Percentiles rank a stretch among this genome's conserved stretches.
phyloP scores from a whole-genome alignment of 2,888 invertebrate genomes.

The Zygaena filipendulae region DNA sequence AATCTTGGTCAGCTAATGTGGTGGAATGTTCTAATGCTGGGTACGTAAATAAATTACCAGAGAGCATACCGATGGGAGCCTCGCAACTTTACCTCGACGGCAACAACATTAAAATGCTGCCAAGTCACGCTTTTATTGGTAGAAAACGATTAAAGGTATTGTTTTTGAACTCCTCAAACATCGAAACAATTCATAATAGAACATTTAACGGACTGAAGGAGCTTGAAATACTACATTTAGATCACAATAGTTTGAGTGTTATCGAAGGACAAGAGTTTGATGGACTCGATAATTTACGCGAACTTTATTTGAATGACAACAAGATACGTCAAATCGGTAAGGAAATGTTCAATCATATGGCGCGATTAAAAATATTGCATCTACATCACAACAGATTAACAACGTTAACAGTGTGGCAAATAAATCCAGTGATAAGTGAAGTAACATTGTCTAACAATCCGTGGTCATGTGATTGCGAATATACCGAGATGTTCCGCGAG shows the following conservation, averaged over 20 bases:
- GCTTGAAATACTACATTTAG: conserved; percentile 78
- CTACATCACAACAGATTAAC: conserved; percentile 79
- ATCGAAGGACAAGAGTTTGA: conserved; percentile 85
- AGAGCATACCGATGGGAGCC: conserved; percentile 90
- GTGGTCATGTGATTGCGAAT: conserved; percentile 88
- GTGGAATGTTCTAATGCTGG: conserved; percentile 83
- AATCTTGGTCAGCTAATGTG: conserved; percentile 87
- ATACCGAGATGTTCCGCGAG: conserved; percentile 78
- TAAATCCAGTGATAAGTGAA: conserved; percentile 72
- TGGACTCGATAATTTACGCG: conserved; percentile 76
- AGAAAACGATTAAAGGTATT: conserved; percentile 80
- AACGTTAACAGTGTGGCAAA: conserved; percentile 77
- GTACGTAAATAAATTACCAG: conserved; percentile 76
- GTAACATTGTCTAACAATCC: conserved; percentile 78
- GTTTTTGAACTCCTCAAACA: conserved; percentile 81
- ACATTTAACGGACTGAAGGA: conserved; percentile 87
- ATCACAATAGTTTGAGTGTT: conserved; percentile 76
- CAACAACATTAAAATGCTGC: conserved; percentile 79
- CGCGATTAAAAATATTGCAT: conserved; percentile 72
- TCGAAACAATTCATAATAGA: conserved; percentile 82
- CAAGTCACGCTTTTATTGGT: conserved; percentile 87
- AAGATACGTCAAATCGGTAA: conserved; percentile 76
- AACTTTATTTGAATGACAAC: conserved; percentile 80
- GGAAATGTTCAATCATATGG: conserved; percentile 75
- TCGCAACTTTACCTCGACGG: conserved; percentile 90